phyloP scores from a whole-genome alignment of 1,140 invertebrate species.

The Orussus abietinus region DNA sequence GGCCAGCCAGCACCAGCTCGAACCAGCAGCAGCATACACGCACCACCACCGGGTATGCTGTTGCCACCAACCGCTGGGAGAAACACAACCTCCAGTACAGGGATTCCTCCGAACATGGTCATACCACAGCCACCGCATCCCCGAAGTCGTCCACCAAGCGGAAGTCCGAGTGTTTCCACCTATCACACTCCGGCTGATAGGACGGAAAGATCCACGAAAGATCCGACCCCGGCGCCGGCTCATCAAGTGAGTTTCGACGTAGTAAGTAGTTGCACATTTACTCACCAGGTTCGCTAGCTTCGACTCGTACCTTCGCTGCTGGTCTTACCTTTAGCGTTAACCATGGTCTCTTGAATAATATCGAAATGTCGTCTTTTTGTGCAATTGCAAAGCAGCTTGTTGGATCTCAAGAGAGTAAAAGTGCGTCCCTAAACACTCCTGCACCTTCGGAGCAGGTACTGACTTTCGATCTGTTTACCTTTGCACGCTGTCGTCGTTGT shows the following conservation, averaged over 20 bases:
- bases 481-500: too few relatives aligned
- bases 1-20: conserved; percentile 46
- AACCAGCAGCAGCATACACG: conserved; percentile 54
- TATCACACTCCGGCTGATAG: conserved; percentile 49
- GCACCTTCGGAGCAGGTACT: conserved; percentile 53
- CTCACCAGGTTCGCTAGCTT: too few relatives aligned
- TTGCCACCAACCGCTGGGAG: conserved; percentile 56
- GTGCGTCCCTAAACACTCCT: conserved; percentile 49
- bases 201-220: conserved; percentile 51
- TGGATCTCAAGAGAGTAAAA: conserved; percentile 51
- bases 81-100: conserved; percentile 51
- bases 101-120: conserved; percentile 57
- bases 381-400: conserved; percentile 49
- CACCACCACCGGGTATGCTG: conserved; percentile 54
- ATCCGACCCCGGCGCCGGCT: conserved; percentile 46
- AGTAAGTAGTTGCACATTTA: too few relatives aligned
- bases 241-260: conserved; percentile 40
- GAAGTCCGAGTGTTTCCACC: conserved; percentile 40
- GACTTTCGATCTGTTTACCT: too few relatives aligned
- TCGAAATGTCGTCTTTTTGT: conserved; percentile 24
- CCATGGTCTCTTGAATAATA: conserved; percentile 4
- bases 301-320: too few relatives aligned
- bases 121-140: conserved; percentile 60
- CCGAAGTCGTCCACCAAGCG: conserved; percentile 37
- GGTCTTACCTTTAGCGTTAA: conserved; percentile 7